Percentiles rank a stretch among this genome's conserved stretches.
Conservation (phyloP, 2,113 vertebrate genomes). For the Pituophis catenifer region DNA sequence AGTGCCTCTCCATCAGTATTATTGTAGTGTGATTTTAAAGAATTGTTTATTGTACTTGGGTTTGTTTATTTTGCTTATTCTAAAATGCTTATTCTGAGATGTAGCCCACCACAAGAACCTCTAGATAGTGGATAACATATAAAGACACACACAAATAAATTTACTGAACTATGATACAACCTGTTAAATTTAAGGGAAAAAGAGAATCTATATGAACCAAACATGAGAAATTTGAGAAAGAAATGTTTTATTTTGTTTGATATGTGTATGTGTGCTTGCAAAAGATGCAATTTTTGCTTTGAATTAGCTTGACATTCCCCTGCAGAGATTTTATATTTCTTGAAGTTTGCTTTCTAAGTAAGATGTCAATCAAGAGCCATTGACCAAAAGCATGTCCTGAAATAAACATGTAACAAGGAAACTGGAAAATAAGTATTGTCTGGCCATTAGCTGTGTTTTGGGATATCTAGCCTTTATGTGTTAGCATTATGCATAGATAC, state of each 20-base stretch:
- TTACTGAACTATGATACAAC: background rate
- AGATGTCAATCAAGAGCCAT: background rate
- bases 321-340: background rate
- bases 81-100: background rate
- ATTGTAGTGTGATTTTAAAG: background rate
- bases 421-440: background rate
- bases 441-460: background rate
- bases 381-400: background rate
- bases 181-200: background rate
- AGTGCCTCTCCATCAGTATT: background rate
- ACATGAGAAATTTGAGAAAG: background rate
- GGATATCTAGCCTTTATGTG: background rate
- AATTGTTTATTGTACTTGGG: background rate
- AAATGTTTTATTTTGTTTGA: background rate
- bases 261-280: background rate
- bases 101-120: background rate
- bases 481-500: background rate
- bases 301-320: background rate
- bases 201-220: background rate
- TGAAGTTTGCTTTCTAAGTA: background rate
- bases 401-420: background rate
- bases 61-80: background rate
- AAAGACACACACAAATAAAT: background rate
- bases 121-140: background rate
- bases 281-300: background rate